These are phyloP conservation scores for Alcedo quadribrachys DNA, from an alignment of 2,797 vertebrate species.

Conservation along the genomic window DNA sequence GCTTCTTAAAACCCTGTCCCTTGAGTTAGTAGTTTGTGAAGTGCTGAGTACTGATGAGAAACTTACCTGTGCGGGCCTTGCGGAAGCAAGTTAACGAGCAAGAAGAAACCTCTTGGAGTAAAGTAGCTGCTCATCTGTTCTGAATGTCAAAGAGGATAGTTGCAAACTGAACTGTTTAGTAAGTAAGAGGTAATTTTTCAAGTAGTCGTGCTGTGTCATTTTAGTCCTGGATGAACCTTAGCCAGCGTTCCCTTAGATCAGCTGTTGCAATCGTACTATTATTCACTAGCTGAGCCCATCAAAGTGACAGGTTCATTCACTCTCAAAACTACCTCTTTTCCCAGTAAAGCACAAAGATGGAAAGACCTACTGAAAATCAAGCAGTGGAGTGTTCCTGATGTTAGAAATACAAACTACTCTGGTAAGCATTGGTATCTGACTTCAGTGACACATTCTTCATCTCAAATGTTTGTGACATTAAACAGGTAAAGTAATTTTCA, in stretches of 20 bases:
- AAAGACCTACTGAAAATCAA: constrained; percentile 33
- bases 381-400: constrained; percentile 28
- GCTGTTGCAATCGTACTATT: not conserved
- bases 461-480: not conserved
- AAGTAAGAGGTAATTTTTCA: constrained; percentile 32
- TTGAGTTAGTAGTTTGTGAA: not conserved
- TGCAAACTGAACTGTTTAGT: not conserved
- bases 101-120: not conserved
- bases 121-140: not conserved
- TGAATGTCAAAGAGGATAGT: not conserved
- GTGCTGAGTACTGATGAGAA: not conserved
- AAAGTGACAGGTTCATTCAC: not conserved
- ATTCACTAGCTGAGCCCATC: not conserved
- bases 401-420: constrained; percentile 23
- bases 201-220: not conserved
- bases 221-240: not conserved
- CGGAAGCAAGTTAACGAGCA: not conserved
- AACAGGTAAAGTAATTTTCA: constrained; percentile 45
- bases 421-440: constrained; percentile 25
- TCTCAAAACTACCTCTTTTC: constrained; percentile 75
- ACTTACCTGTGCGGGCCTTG: not conserved
- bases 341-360: constrained; percentile 75
- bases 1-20: not conserved
- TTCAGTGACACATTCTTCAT: not conserved
- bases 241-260: not conserved